These are phyloP conservation scores for Ataeniobius toweri DNA, from an alignment of 2,797 vertebrate genomes.

Conservation along the genomic window DNA sequence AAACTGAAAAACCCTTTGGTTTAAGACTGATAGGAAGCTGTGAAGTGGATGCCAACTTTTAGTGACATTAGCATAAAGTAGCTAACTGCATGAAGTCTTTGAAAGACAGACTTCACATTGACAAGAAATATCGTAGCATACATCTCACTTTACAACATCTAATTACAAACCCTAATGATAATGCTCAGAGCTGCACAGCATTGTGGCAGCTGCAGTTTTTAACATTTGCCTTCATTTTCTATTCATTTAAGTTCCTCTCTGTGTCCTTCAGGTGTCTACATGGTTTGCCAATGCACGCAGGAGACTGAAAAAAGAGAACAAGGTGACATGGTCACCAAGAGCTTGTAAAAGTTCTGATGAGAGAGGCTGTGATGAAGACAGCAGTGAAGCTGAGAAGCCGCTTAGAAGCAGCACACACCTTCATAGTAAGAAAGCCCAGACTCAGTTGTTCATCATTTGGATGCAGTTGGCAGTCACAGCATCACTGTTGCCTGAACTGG, in stretches of 20 bases:
- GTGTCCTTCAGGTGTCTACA: slow-evolving; percentile 84
- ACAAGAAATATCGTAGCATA: not conserved
- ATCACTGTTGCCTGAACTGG: not conserved
- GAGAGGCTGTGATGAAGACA: slow-evolving; percentile 89
- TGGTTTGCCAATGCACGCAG: slow-evolving; percentile 94
- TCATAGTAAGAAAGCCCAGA: slow-evolving; percentile 78
- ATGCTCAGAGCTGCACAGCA: not conserved
- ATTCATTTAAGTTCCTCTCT: slow-evolving; percentile 2
- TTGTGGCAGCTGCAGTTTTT: not conserved
- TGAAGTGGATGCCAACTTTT: not conserved
- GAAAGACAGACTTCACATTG: no score
- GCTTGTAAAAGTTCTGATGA: slow-evolving; percentile 91
- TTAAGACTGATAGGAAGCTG: not conserved
- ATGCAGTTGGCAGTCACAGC: not conserved
- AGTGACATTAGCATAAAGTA: not conserved
- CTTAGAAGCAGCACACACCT: slow-evolving; percentile 86
- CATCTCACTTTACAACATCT: not conserved
- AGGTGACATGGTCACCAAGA: slow-evolving; percentile 93
- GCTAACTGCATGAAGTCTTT: no score
- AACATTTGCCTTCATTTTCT: not conserved
- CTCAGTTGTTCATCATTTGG: slow-evolving; percentile 27
- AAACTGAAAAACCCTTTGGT: not conserved
- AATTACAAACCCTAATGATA: not conserved
- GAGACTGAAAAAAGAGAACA: slow-evolving; percentile 93
- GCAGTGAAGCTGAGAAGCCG: slow-evolving; percentile 87